Evolutionary conservation across 2,888 invertebrate genomes (phyloP), one percentile per base, ranked within the genome.

Genomic region (Monoplex corrugatus): DNA sequence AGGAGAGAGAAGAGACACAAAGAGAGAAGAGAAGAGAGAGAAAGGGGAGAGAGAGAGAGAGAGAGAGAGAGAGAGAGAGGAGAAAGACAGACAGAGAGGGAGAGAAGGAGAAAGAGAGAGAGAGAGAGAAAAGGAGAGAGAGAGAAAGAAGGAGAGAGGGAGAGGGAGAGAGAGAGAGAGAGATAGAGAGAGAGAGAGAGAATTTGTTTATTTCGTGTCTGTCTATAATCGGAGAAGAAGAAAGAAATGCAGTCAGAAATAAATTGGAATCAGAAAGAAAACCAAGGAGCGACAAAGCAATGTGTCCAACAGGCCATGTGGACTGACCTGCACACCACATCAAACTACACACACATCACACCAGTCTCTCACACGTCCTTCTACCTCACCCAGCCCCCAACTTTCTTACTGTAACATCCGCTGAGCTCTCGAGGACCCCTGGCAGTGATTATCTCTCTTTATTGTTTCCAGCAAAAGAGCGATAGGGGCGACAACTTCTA

Each of bases 381-480:
- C 40, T 63, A 57, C 32, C 82, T 38, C 38, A 35, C 8, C 43
- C 57, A 28, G 5, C 32, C 40, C 82, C 35, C 45, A n/a, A 40
- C 57, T 63, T 87, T 63, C 50, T 87, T 87, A 80, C 45, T 87
- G 38, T 75, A 78, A 78, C 87, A 40, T 50, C 83, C 83, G 72
- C 83, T 68, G 68, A 2, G 44, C 83, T 40, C 63, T n/a, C 68
- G 43, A 10, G 83, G 68, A 50, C 43, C 75, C 87, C 75, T 45
- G 40, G 88, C 68, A 68, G 88, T 88, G 83, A 88, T 88, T 88
- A 88, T 83, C 83, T 87, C 80, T 83, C 80, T 80, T 80, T 88
- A 80, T 44, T 50, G 80, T 82, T 68, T 83, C 32, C 57, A 63
- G 83, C 68, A 82, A 82, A 88, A 88, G 88, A 88, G 88, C 88